Evolutionary conservation across 2,797 vertebrate species (phyloP), one percentile per base, ranked within the genome.

Genomic region (Sebastes cheni): DNA sequence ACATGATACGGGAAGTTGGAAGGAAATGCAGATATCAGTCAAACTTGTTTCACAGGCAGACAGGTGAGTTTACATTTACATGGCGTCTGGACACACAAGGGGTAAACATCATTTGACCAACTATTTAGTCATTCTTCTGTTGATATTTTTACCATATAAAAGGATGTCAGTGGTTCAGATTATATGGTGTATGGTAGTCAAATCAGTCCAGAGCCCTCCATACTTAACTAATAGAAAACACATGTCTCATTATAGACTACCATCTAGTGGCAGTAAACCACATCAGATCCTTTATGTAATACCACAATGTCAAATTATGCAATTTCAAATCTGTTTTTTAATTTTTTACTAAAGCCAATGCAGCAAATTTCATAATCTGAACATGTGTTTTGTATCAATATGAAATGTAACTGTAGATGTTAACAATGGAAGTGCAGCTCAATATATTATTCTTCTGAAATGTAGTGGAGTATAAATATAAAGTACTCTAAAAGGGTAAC

Each of bases 201-300:
- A 29, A 34, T 58, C 72, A 54, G 16, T 7, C 16, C 9, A 55
- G 66, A 77, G 27, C 23, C 11, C 22, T 58, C 4, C 50, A 54
- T 23, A 29, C n/a, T 1, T 34, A 56, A 54, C 42, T 52, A 60
- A 58, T 10, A 59, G 23, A 11, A 73, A 76, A 56, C 54, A 59
- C 1, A 16, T 67, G 56, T 65, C 4, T 69, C n/a, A 69, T 54
- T 10, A 56, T 56, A 14, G 1, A 70, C 56, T 60, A 23, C 73
- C 82, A 86, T 61, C 72, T 80, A 82, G 80, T 85, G 82, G 75
- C 58, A 72, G 61, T 10, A 70, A 72, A 72, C 46, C 9, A 54
- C 30, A 75, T 29, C 2, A 20, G 9, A 30, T 54, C 52, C 52
- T 22, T 22, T 54, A 54, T 54, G n/a, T 54, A 54, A 54, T 54